Evolutionary conservation across 1,140 invertebrate genomes (phyloP).

Genomic region (Leptinotarsa texana): DNA sequence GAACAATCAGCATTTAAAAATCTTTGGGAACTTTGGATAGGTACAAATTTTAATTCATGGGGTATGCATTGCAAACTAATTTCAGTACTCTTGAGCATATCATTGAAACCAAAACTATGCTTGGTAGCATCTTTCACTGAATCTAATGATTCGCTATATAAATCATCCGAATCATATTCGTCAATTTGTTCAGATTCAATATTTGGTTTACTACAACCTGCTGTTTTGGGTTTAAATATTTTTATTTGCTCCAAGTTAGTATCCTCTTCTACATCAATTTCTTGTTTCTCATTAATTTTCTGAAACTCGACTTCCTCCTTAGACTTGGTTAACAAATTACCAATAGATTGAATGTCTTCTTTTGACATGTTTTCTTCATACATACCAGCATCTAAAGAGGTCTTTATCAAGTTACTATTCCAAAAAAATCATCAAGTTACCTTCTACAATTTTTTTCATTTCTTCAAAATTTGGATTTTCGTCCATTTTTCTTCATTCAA

Average conservation of each 20-base stretch:
- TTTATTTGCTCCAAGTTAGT: not conserved
- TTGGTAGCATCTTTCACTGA: constrained; percentile 21
- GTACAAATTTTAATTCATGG: constrained; percentile 13
- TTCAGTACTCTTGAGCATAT: constrained; percentile 4
- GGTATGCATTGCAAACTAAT: not conserved
- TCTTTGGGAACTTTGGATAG: constrained; percentile 10
- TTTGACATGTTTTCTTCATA: constrained; percentile 19
- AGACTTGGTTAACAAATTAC: not conserved
- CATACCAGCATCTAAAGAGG: constrained; percentile 22
- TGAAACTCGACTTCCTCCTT: not conserved
- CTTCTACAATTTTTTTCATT: constrained; percentile 14
- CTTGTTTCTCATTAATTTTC: not conserved
- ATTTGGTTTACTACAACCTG: not conserved
- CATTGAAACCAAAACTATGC: constrained; percentile 20
- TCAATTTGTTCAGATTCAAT: not conserved
- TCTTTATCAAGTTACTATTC: constrained; percentile 1
- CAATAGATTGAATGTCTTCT: constrained; percentile 10
- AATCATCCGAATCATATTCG: constrained; percentile 9
- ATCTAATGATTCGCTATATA: too few relatives aligned
- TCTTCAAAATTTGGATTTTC: not conserved
- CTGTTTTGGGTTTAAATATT: constrained; percentile 8
- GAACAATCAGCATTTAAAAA: constrained; percentile 12
- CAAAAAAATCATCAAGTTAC: not conserved
- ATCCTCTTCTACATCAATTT: not conserved
- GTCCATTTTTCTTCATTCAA: not conserved